These are phyloP conservation scores for Ispidina lecontei DNA, from an alignment of 2,797 vertebrate species.

Conservation along the genomic window DNA sequence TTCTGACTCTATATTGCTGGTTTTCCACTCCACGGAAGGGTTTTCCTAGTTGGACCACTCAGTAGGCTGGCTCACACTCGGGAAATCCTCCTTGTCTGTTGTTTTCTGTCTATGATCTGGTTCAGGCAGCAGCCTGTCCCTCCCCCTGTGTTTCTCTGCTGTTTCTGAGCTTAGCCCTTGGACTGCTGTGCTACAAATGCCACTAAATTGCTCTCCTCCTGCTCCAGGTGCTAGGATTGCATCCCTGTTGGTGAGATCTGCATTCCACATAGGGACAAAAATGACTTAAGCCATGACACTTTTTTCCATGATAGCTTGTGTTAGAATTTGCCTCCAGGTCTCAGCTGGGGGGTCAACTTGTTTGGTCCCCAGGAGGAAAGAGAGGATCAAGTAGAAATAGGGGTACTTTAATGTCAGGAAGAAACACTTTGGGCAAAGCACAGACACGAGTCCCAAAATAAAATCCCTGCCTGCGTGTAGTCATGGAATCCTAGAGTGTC, in stretches of 20 bases:
- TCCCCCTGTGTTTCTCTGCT: background rate
- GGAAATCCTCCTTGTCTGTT: background rate
- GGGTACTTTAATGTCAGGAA: background rate
- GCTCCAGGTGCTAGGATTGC: background rate
- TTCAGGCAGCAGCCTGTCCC: background rate
- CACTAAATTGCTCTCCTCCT: background rate
- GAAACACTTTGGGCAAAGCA: background rate
- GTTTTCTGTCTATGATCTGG: background rate
- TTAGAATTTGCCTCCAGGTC: background rate
- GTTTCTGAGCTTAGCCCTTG: background rate
- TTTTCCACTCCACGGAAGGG: background rate
- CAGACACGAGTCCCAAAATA: background rate
- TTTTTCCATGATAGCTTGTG: background rate
- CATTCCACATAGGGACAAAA: background rate
- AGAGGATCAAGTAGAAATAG: background rate
- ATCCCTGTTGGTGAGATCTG: background rate
- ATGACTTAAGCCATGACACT: background rate
- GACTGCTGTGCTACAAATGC: background rate
- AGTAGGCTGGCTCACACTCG: too few species aligned
- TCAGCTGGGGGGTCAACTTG: background rate
- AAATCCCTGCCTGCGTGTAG: background rate
- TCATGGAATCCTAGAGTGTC: background rate
- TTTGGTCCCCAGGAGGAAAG: background rate
- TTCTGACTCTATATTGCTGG: rapidly evolving
- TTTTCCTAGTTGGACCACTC: background rate